Percentiles rank a stretch among this genome's conserved stretches.
phyloP scores from a whole-genome alignment of 2,797 vertebrate species.

The Gastrophryne carolinensis region DNA sequence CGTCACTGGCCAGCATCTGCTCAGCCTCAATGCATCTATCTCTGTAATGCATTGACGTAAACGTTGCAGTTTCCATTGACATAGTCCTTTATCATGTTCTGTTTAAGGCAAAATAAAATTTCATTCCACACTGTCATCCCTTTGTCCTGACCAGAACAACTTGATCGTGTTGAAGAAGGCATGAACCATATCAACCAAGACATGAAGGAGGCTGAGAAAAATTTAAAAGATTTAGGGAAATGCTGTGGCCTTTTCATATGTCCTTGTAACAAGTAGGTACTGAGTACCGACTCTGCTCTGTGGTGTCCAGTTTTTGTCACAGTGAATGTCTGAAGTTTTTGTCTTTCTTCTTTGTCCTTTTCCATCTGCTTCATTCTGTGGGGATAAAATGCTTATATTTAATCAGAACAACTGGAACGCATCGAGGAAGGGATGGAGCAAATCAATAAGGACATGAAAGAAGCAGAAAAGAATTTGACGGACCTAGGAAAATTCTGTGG shows the following conservation, averaged over 20 bases:
- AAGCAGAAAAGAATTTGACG: slow-evolving; percentile 99
- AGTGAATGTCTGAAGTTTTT: slow-evolving; percentile 98
- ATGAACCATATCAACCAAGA: slow-evolving; percentile 99
- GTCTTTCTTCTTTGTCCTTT: slow-evolving; percentile 93
- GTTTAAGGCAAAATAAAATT: slow-evolving; percentile 85
- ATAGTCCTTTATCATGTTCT: slow-evolving; percentile 85
- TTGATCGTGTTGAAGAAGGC: slow-evolving; percentile 99
- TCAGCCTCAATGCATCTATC: slow-evolving; percentile 68
- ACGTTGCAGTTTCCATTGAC: slow-evolving; percentile 66
- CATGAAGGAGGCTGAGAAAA: slow-evolving; percentile 99
- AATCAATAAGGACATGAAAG: slow-evolving; percentile 99
- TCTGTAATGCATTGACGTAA: slow-evolving; percentile 70
- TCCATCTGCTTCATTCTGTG: slow-evolving; percentile 97
- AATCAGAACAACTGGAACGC: slow-evolving; percentile 99
- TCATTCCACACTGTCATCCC: slow-evolving; percentile 99
- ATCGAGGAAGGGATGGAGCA: slow-evolving; percentile 99
- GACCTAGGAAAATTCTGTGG: slow-evolving; percentile 99
- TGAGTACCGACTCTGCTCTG: slow-evolving; percentile 95
- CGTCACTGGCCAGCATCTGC: slow-evolving; percentile 43
- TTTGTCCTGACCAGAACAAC: slow-evolving; percentile 99
- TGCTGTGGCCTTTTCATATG: slow-evolving; percentile 99
- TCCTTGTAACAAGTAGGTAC: slow-evolving; percentile 99
- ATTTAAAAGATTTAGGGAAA: slow-evolving; percentile 99
- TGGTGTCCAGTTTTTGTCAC: slow-evolving; percentile 97
- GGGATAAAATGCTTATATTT: slow-evolving; percentile 99